These are phyloP conservation scores for Charanyca ferruginea DNA, from an alignment of 2,888 invertebrate species.

Conservation along the genomic window DNA sequence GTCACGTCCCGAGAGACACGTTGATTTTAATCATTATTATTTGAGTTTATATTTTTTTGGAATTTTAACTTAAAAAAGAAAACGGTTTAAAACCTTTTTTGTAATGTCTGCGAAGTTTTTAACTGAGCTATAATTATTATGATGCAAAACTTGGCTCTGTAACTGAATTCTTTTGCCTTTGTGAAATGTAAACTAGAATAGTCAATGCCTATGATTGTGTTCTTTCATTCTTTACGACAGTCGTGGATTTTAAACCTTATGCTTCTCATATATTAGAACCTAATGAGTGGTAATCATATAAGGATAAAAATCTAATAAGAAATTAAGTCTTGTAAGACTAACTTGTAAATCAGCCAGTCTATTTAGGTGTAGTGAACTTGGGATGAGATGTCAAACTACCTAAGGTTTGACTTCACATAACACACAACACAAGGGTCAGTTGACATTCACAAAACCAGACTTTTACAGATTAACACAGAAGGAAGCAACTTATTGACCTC, in stretches of 20 bases:
- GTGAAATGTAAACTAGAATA: conserved; percentile 49
- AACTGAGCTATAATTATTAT: conserved; percentile 57
- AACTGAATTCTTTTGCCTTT: conserved; percentile 59
- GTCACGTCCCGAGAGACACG: conserved; percentile 65
- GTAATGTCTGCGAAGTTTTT: conserved; percentile 63
- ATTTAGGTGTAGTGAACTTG: no score
- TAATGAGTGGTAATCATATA: no score
- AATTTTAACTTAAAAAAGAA: conserved; percentile 40
- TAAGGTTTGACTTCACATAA: no score
- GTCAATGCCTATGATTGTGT: conserved; percentile 36
- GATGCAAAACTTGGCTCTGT: conserved; percentile 51
- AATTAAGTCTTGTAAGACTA: background rate
- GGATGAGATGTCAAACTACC: no score
- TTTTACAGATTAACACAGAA: no score
- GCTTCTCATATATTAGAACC: no score
- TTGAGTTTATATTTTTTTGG: conserved; percentile 40
- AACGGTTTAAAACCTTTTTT: conserved; percentile 53
- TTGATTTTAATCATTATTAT: conserved; percentile 66
- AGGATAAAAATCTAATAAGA: background rate
- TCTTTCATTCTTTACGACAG: conserved; percentile 4
- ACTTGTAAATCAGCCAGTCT: background rate
- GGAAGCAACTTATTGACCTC: no score
- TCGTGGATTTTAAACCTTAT: background rate
- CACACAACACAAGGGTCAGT: no score
- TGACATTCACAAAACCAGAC: no score